phyloP scores from a whole-genome alignment of 2,888 invertebrate species.

The Leptinotarsa haldemani region DNA sequence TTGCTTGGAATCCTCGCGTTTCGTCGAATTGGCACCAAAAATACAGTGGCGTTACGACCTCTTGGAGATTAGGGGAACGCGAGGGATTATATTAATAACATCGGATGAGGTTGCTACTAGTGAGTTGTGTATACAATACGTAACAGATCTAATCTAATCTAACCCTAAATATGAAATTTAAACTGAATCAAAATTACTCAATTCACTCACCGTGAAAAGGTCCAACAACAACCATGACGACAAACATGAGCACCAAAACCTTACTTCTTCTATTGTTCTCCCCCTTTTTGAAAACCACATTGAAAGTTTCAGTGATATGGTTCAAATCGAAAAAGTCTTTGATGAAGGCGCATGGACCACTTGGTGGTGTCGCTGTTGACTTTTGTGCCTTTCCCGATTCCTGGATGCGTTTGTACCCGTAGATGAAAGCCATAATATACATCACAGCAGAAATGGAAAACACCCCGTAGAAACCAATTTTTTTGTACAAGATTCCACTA shows the following conservation, averaged over 20 bases:
- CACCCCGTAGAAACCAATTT: conserved; percentile 86
- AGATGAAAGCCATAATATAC: conserved; percentile 80
- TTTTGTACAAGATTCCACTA: conserved; percentile 82
- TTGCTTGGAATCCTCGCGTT: too few species aligned
- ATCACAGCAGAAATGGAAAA: conserved; percentile 81
- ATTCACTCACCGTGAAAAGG: conserved; percentile 81
- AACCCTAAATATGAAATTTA: too few species aligned
- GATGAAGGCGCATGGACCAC: conserved; percentile 69
- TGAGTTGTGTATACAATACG: too few species aligned
- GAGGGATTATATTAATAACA: too few species aligned
- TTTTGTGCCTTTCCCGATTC: conserved; percentile 73
- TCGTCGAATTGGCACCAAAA: too few species aligned
- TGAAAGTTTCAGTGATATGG: conserved; percentile 82
- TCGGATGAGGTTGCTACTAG: too few species aligned
- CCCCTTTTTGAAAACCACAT: conserved; percentile 83
- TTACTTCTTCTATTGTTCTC: conserved; percentile 79
- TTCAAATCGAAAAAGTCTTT: conserved; percentile 81
- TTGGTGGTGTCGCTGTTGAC: conserved; percentile 63
- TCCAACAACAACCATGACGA: conserved; percentile 86
- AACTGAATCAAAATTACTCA: too few species aligned
- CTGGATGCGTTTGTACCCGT: conserved; percentile 78
- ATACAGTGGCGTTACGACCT: too few species aligned
- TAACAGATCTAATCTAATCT: too few species aligned
- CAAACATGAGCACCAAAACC: conserved; percentile 82
- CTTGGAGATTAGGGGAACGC: too few species aligned